phyloP scores from a whole-genome alignment of 1,140 invertebrate genomes.

The Pygmarrhopalites habei region DNA sequence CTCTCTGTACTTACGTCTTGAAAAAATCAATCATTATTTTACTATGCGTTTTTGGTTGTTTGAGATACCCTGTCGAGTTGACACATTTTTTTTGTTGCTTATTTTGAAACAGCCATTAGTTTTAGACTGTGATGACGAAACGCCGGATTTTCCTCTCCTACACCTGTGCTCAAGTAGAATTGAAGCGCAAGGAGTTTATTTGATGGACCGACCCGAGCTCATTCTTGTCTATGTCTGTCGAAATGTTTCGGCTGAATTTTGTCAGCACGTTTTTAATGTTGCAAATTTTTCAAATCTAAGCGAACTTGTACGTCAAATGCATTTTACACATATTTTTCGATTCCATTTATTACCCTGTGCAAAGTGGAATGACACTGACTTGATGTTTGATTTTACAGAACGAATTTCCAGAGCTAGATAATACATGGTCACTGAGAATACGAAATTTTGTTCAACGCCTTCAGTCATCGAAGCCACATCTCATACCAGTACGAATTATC shows the following conservation, averaged over 20 bases:
- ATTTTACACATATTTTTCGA: not conserved
- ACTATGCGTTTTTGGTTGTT: too few species aligned
- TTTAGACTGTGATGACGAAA: constrained; percentile 21
- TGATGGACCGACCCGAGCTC: constrained; percentile 77
- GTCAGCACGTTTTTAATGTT: constrained; percentile 63
- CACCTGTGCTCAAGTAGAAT: constrained; percentile 63
- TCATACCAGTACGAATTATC: constrained; percentile 69
- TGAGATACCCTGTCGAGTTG: too few species aligned
- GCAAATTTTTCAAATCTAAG: constrained; percentile 55
- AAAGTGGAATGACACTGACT: too few species aligned
- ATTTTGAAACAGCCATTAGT: constrained; percentile 9
- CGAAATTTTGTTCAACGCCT: constrained; percentile 74
- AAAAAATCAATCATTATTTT: not conserved
- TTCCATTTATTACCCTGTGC: not conserved
- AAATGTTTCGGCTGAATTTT: constrained; percentile 64
- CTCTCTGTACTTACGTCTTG: not conserved
- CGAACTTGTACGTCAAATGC: constrained; percentile 52
- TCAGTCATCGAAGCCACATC: constrained; percentile 74
- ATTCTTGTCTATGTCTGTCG: constrained; percentile 84
- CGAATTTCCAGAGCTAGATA: constrained; percentile 70
- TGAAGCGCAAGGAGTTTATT: constrained; percentile 79
- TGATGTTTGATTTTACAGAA: constrained; percentile 49
- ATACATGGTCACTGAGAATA: constrained; percentile 63
- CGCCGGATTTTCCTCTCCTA: constrained; percentile 41
- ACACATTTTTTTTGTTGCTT: not conserved